Evolutionary conservation across 2,797 vertebrate genomes (phyloP).

Genomic region (Typhlichthys eigenmanni): DNA sequence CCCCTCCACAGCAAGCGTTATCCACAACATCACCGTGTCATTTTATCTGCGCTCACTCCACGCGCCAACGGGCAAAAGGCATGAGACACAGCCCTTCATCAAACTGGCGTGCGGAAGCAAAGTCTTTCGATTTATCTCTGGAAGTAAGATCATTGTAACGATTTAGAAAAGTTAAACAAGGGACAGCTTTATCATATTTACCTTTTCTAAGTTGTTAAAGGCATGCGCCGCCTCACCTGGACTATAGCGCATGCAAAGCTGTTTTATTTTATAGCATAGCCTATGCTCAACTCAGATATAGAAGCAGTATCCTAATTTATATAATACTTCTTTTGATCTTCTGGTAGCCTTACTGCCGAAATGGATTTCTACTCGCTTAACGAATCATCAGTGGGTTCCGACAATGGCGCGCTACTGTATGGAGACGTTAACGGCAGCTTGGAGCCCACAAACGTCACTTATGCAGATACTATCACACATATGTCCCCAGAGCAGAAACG

Average conservation of each 20-base stretch:
- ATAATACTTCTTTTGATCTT: constrained; percentile 9
- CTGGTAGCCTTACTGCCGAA: background rate
- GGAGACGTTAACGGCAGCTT: constrained; percentile 56
- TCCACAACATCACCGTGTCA: too few relatives aligned
- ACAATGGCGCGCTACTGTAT: constrained; percentile 56
- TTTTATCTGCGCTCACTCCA: too few relatives aligned
- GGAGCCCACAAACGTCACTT: constrained; percentile 64
- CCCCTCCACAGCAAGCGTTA: too few relatives aligned
- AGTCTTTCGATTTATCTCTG: too few relatives aligned
- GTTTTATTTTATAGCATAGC: constrained; percentile 7
- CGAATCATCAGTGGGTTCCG: constrained; percentile 49
- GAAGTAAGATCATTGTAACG: too few relatives aligned
- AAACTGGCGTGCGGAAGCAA: too few relatives aligned
- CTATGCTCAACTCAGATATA: background rate
- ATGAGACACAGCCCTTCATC: too few relatives aligned
- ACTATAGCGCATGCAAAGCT: constrained; percentile 13
- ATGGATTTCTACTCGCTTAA: constrained; percentile 69
- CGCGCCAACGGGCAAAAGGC: too few relatives aligned
- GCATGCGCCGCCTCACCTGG: background rate
- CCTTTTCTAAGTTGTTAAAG: too few relatives aligned
- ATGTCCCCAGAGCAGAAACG: constrained; percentile 47
- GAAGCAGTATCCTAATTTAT: background rate
- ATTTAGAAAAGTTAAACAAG: too few relatives aligned
- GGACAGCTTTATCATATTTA: too few relatives aligned
- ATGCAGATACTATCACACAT: constrained; percentile 56